phyloP scores from a whole-genome alignment of 2,888 invertebrate genomes.

The Gari tellinella region DNA sequence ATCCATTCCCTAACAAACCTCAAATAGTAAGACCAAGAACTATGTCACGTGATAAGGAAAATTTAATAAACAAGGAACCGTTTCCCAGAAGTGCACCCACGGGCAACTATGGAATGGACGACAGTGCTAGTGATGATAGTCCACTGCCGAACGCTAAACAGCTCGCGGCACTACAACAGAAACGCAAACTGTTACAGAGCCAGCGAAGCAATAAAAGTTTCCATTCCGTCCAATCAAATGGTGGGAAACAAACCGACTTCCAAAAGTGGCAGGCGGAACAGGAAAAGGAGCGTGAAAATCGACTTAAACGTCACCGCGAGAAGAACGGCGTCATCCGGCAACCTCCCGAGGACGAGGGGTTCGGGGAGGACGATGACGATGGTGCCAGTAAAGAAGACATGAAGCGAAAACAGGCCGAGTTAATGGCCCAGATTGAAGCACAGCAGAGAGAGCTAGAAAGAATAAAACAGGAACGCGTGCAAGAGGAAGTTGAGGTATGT shows the following conservation, averaged over 20 bases:
- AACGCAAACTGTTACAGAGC: conserved; percentile 44
- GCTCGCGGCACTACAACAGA: conserved; percentile 58
- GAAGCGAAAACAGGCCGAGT: conserved; percentile 66
- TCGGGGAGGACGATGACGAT: conserved; percentile 49
- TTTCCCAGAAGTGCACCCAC: conserved; percentile 60
- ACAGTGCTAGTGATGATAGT: conserved; percentile 51
- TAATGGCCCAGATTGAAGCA: conserved; percentile 70
- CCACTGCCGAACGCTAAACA: conserved; percentile 61
- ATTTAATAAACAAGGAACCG: conserved; percentile 10
- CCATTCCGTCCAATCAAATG: neutral
- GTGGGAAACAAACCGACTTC: conserved; percentile 58
- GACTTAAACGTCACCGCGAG: conserved; percentile 55
- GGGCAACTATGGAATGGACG: conserved; percentile 25
- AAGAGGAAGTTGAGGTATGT: conserved; percentile 70
- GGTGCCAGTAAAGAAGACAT: conserved; percentile 60
- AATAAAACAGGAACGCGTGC: conserved; percentile 60
- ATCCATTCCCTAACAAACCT: conserved; percentile 58
- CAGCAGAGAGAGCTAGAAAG: conserved; percentile 72
- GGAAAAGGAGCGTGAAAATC: conserved; percentile 63
- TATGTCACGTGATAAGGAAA: conserved; percentile 27
- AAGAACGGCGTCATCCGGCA: conserved; percentile 11
- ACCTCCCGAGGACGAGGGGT: conserved; percentile 50
- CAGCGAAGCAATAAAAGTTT: conserved; percentile 38
- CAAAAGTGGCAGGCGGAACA: conserved; percentile 80
- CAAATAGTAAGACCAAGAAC: conserved; percentile 66